Percentiles rank a stretch among this genome's conserved stretches.
Conservation (phyloP, 2,113 vertebrate genomes). For the Epinephelus moara region DNA sequence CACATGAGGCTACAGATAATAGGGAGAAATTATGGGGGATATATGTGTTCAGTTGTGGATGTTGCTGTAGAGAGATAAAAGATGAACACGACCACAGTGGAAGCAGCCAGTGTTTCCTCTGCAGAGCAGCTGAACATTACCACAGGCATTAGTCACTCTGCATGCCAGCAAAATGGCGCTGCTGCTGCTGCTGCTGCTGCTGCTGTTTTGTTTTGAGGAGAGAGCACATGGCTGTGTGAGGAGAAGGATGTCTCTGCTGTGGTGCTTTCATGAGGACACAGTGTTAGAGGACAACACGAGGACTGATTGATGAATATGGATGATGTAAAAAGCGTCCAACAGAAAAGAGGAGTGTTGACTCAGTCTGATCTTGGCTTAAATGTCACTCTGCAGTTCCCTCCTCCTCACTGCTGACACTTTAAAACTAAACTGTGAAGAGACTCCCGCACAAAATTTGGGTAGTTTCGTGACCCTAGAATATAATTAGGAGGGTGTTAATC, state of each 20-base stretch:
- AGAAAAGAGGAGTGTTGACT: too few species aligned
- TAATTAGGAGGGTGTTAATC: too few species aligned
- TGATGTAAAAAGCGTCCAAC: too few species aligned
- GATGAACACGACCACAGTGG: constrained; percentile 3
- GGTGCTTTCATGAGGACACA: too few species aligned
- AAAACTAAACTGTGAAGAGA: too few species aligned
- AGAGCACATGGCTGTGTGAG: constrained; percentile 1
- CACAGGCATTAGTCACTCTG: constrained; percentile 57
- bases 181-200: constrained; percentile 45
- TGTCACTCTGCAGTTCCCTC: too few species aligned
- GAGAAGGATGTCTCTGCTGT: not conserved
- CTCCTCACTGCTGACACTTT: too few species aligned
- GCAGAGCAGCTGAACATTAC: constrained; percentile 40
- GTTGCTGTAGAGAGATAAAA: constrained; percentile 12
- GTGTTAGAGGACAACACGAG: not conserved
- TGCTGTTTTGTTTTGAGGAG: constrained; percentile 24
- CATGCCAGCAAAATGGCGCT: constrained; percentile 62
- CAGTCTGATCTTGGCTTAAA: too few species aligned
- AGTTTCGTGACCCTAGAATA: too few species aligned
- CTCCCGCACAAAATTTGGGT: too few species aligned
- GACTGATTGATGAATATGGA: too few species aligned
- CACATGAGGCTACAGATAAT: not conserved
- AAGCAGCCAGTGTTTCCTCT: constrained; percentile 27
- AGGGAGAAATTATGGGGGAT: not conserved
- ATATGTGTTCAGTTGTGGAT: not conserved